These are phyloP conservation scores for Geotrupes spiniger DNA, from an alignment of 2,888 invertebrate species.

Conservation along the genomic window DNA sequence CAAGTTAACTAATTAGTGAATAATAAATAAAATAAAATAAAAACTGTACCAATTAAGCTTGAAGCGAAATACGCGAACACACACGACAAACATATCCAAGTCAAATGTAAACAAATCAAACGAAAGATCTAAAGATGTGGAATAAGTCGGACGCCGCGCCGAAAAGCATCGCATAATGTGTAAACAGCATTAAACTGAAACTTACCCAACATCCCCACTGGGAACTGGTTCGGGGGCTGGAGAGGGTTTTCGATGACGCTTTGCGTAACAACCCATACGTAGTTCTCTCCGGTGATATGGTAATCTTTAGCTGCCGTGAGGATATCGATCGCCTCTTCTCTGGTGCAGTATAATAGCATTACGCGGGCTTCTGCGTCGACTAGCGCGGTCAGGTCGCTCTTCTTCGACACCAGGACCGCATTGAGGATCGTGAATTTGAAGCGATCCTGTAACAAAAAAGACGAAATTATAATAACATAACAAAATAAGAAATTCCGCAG, in stretches of 20 bases:
- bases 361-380: slow-evolving; percentile 89
- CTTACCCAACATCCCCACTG: slow-evolving; percentile 88
- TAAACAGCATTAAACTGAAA: slow-evolving; percentile 28
- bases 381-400: slow-evolving; percentile 74
- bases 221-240: slow-evolving; percentile 74
- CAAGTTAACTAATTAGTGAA: no score
- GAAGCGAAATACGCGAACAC: no score
- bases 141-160: no score
- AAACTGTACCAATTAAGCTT: no score
- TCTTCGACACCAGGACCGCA: slow-evolving; percentile 77
- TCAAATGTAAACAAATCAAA: no score
- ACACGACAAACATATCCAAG: no score
- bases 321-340: slow-evolving; percentile 83
- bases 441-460: slow-evolving; percentile 53
- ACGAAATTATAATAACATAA: no score
- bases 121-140: no score
- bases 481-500: no score
- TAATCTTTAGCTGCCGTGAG: slow-evolving; percentile 71
- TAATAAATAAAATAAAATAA: no score
- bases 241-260: slow-evolving; percentile 83
- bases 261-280: slow-evolving; percentile 96
- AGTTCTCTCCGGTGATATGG: slow-evolving; percentile 85
- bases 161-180: no score
- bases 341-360: slow-evolving; percentile 87
- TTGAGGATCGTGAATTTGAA: slow-evolving; percentile 83